Conservation (phyloP, 2,113 vertebrate genomes). For the Dromiciops gliroides region DNA sequence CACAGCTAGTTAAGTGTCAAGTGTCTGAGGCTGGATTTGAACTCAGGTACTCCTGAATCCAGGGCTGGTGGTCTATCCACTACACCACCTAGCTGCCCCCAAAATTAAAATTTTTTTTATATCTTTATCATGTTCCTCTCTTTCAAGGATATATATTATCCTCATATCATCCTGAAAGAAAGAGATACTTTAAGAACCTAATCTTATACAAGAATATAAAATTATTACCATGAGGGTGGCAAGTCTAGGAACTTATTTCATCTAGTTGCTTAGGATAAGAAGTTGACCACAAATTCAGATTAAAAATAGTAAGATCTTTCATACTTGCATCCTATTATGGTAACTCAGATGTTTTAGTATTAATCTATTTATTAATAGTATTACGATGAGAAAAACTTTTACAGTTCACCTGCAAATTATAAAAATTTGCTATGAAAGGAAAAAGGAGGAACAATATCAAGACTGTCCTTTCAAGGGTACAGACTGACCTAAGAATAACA, state of each 20-base stretch:
- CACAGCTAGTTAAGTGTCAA: too few relatives aligned
- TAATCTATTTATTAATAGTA: neutral
- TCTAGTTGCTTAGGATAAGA: neutral
- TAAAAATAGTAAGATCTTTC: neutral
- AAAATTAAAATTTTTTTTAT: too few relatives aligned
- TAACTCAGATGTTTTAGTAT: neutral
- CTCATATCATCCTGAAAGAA: neutral
- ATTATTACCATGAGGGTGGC: neutral
- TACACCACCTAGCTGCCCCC: too few relatives aligned
- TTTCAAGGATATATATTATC: neutral
- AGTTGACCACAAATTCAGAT: neutral
- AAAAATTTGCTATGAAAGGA: neutral
- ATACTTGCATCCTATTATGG: neutral
- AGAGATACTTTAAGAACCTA: neutral
- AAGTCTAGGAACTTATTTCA: neutral
- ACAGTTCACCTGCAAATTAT: neutral
- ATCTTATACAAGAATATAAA: neutral
- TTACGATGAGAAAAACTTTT: neutral
- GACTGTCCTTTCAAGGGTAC: neutral
- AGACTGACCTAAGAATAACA: neutral
- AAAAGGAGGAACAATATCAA: neutral
- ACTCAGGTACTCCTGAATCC: too few relatives aligned
- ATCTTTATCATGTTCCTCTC: neutral
- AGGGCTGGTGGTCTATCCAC: too few relatives aligned
- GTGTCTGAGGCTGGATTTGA: too few relatives aligned